phyloP scores from a whole-genome alignment of 2,797 vertebrate genomes.

The Sciaenops ocellatus region DNA sequence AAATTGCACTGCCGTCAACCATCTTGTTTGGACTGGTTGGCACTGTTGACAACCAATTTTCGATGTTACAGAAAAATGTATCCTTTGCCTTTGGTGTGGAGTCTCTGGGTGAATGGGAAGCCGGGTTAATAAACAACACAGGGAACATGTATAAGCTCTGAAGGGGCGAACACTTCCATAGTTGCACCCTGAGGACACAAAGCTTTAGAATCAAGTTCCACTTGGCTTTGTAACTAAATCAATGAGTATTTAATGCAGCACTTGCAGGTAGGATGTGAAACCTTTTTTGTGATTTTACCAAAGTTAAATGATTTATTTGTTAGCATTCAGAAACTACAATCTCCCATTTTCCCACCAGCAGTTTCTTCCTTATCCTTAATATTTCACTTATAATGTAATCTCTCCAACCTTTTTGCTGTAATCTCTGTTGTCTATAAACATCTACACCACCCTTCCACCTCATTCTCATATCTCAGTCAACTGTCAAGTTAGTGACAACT shows the following conservation, averaged over 20 bases:
- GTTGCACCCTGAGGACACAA: background rate
- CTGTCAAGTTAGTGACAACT: too few species aligned
- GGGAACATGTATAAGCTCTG: background rate
- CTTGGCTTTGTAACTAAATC: background rate
- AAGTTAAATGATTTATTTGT: background rate
- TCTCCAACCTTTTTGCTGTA: background rate
- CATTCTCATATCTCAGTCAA: too few species aligned
- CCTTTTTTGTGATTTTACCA: too few species aligned
- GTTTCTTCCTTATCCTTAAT: too few species aligned
- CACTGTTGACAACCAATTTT: slow-evolving; percentile 45
- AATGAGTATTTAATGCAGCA: background rate
- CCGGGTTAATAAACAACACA: slow-evolving; percentile 16
- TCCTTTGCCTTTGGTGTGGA: slow-evolving; percentile 9
- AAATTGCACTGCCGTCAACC: slow-evolving; percentile 46
- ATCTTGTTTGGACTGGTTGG: slow-evolving; percentile 39
- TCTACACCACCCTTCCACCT: too few species aligned
- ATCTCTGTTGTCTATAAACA: slow-evolving; percentile 1
- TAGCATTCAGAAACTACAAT: background rate
- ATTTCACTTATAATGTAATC: too few species aligned
- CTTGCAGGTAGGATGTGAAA: background rate
- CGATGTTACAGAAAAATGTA: slow-evolving; percentile 23
- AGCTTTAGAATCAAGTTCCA: background rate
- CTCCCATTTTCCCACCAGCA: too few species aligned
- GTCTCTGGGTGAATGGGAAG: slow-evolving; percentile 14
- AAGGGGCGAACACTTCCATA: background rate